Evolutionary conservation across 2,797 vertebrate species (phyloP), one percentile per base, ranked within the genome.

Genomic region (Anableps anableps): DNA sequence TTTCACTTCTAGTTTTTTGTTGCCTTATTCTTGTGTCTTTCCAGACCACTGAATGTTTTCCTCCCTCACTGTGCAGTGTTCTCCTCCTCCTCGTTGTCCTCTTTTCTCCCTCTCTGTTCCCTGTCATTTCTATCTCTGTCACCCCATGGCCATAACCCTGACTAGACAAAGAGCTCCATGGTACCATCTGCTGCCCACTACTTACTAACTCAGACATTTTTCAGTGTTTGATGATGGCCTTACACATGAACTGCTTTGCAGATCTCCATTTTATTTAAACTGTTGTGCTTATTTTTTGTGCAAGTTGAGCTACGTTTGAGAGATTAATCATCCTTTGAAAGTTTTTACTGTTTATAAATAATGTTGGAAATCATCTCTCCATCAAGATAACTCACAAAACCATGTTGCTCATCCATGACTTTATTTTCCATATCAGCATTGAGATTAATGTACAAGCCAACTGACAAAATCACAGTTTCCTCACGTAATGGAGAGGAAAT

Each of bases 161-260:
- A 29, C 83, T 43, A 79, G 73, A 87, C 88, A 91, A 86, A 89
- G 75, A 87, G 47, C 85, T 76, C 80, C 82, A 62, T 81, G 85
- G 84, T 89, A 83, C 91, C 90, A 88, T 89, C 86, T 86, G 78
- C 85, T 82, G 68, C 85, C 80, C 83, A 76, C 87, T 85, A 79
- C 84, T 86, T 83, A 88, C 85, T 78, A 82, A 62, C 79, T 84
- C 74, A 84, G 85, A 84, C 75, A 82, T 83, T 76, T 87, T 82
- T 75, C 74, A 77, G 31, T 78, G 85, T 88, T 87, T 85, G 77
- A 71, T 85, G 77, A 71, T 45, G 79, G 38, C 82, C 85, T 85
- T 74, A 26, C 71, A 80, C 78, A 53, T 68, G 71, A 82, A 80
- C 80, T n/a, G 51, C 53, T 90, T 85, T 89, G 41, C 68, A 62